Evolutionary conservation across 2,113 vertebrate genomes (phyloP).

Genomic region (Apaloderma vittatum): DNA sequence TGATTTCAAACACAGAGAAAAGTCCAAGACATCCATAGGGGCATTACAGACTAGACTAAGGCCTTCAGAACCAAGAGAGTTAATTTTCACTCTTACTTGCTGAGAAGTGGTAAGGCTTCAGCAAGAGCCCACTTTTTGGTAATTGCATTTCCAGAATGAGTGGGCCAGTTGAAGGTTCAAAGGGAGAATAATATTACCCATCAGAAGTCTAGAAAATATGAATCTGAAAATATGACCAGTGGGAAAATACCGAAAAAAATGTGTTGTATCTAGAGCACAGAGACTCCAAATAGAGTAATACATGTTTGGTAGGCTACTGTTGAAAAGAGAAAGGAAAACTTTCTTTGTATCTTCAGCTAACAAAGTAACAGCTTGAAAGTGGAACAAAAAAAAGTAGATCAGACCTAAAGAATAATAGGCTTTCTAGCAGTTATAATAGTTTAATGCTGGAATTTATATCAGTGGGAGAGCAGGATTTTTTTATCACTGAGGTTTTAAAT

Average conservation of each 20-base stretch:
- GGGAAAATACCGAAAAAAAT: background rate
- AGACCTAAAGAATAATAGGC: background rate
- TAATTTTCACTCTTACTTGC: background rate
- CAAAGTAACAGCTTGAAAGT: background rate
- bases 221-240: background rate
- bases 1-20: background rate
- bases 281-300: background rate
- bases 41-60: background rate
- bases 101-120: background rate
- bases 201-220: background rate
- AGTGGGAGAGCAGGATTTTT: background rate
- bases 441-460: background rate
- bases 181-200: background rate
- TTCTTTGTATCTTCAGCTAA: background rate
- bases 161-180: background rate
- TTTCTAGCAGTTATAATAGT: background rate
- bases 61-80: background rate
- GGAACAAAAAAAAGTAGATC: background rate
- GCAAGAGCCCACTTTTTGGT: background rate
- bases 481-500: background rate
- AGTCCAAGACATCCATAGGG: background rate
- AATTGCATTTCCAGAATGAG: background rate
- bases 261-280: background rate
- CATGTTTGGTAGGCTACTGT: background rate
- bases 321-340: background rate